Evolutionary conservation across 2,113 vertebrate genomes (phyloP).

Genomic region (Gobius niger): DNA sequence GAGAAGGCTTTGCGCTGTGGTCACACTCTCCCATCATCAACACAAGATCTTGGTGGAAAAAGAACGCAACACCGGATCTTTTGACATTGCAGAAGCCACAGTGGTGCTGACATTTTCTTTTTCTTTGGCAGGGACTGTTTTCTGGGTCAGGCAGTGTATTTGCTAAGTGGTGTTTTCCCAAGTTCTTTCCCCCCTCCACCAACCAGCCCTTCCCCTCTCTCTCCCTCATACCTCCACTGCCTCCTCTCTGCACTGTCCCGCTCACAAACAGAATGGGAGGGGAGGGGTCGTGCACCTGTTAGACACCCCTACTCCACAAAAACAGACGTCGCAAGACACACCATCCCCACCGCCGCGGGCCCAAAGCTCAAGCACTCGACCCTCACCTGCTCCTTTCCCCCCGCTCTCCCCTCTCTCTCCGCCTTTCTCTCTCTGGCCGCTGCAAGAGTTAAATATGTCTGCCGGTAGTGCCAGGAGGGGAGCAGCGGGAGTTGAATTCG

Average conservation of each 20-base stretch:
- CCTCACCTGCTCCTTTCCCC: conserved; percentile 71
- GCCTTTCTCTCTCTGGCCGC: conserved; percentile 67
- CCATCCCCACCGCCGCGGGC: conserved; percentile 55
- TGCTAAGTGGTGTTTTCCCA: neutral
- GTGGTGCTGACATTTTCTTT: too few relatives aligned
- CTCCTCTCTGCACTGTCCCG: conserved; percentile 37
- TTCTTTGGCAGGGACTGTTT: too few relatives aligned
- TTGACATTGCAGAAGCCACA: too few relatives aligned
- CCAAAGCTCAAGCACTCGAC: conserved; percentile 59
- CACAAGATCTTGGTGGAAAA: too few relatives aligned
- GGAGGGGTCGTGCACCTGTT: conserved; percentile 60
- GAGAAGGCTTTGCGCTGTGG: too few relatives aligned
- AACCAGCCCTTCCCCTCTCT: conserved; percentile 15
- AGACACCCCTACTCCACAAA: conserved; percentile 50
- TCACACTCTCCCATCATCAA: too few relatives aligned
- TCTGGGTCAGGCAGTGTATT: too few relatives aligned
- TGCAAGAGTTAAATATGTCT: conserved; percentile 83
- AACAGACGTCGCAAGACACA: conserved; percentile 47
- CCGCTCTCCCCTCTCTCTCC: conserved; percentile 66
- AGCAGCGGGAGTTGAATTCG: conserved; percentile 99
- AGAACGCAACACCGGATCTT: too few relatives aligned
- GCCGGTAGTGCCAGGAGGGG: conserved; percentile 96
- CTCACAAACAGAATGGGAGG: conserved; percentile 38
- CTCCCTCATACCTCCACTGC: conserved; percentile 54
- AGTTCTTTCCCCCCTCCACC: neutral